These are phyloP conservation scores for Aix galericulata DNA, from an alignment of 2,113 vertebrate genomes.

Conservation along the genomic window DNA sequence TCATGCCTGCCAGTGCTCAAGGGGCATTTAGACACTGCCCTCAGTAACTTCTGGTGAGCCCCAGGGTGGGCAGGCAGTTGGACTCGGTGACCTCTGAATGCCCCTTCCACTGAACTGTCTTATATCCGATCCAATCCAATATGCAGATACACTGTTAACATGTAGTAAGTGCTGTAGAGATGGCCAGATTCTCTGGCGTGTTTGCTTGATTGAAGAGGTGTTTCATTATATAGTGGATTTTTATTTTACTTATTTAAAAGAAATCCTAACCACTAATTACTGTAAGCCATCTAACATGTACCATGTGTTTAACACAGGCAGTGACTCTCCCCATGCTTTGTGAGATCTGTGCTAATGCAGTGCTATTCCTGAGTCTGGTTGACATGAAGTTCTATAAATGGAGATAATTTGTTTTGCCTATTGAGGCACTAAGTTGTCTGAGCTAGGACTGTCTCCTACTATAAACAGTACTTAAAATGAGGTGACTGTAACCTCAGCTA, in stretches of 20 bases:
- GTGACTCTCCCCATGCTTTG: slow-evolving; percentile 1
- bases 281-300: neutral
- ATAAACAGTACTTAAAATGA: slow-evolving; percentile 44
- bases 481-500: slow-evolving; percentile 36
- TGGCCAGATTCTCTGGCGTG: neutral
- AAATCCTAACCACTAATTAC: slow-evolving; percentile 53
- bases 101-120: neutral
- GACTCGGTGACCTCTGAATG: neutral
- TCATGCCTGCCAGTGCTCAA: neutral
- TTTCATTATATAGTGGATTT: neutral
- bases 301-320: slow-evolving; percentile 4
- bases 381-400: slow-evolving; percentile 49
- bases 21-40: neutral
- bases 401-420: slow-evolving; percentile 60
- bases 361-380: slow-evolving; percentile 52
- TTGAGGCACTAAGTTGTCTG: slow-evolving; percentile 40
- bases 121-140: no score
- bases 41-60: neutral
- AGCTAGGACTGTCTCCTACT: slow-evolving; percentile 30
- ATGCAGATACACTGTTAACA: rapidly evolving
- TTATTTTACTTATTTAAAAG: slow-evolving; percentile 29
- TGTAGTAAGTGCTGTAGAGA: neutral
- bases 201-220: neutral
- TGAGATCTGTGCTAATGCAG: slow-evolving; percentile 19
- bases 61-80: neutral